Percentiles rank a stretch among this genome's conserved stretches.
Evolutionary conservation across 2,888 invertebrate species (phyloP).

Genomic region (Xylota sylvarum): DNA sequence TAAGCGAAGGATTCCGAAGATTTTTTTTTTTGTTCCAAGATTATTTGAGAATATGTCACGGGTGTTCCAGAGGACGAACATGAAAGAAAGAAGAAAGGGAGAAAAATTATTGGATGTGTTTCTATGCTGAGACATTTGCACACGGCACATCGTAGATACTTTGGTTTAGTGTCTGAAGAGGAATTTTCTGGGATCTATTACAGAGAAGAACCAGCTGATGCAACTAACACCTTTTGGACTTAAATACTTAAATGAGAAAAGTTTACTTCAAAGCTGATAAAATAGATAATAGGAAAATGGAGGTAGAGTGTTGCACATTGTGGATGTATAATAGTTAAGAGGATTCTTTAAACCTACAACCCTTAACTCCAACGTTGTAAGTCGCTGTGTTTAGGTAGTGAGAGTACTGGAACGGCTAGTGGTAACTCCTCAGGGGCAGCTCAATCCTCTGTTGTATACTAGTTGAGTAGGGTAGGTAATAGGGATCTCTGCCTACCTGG

Average conservation of each 20-base stretch:
- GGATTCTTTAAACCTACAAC: too few relatives aligned
- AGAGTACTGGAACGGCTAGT: too few relatives aligned
- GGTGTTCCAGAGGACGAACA: constrained; percentile 28
- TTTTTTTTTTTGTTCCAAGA: constrained; percentile 24
- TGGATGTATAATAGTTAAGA: too few relatives aligned
- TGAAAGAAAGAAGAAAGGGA: constrained; percentile 14
- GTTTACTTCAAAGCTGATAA: constrained; percentile 3
- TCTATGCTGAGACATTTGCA: neutral
- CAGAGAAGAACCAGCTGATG: constrained; percentile 16
- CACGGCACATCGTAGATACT: neutral
- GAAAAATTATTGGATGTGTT: constrained; percentile 22
- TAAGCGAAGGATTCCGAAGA: constrained; percentile 19
- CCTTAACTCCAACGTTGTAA: too few relatives aligned
- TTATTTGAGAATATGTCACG: constrained; percentile 36
- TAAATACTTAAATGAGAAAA: constrained; percentile 20
- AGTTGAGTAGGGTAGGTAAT: too few relatives aligned
- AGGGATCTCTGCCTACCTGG: too few relatives aligned
- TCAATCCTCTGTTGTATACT: too few relatives aligned
- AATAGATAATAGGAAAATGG: constrained; percentile 18
- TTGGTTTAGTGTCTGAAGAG: neutral
- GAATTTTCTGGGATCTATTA: neutral
- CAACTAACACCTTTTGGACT: constrained; percentile 16
- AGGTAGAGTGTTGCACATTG: neutral
- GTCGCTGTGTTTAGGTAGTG: too few relatives aligned
- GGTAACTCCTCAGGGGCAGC: too few relatives aligned